Base-by-base conservation (phyloP, 2,888 invertebrate species). In the Aleiodes alternator region DNA sequence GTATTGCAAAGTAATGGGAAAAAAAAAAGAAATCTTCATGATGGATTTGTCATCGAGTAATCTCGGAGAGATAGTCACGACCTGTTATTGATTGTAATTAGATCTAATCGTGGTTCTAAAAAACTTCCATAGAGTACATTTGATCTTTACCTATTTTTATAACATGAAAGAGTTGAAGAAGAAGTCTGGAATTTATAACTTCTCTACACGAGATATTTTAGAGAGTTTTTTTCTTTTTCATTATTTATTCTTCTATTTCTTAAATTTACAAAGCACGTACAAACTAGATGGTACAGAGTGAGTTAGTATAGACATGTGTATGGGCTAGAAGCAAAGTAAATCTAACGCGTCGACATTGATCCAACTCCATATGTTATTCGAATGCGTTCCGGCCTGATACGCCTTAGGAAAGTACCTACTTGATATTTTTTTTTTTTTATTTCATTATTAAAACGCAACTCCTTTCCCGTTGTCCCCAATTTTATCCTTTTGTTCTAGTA, bases 371-470 rank as follows among this genome's bases (percentile, higher is more conserved):
- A 68, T 68, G 50, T 69, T 73, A 73, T 73, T 66, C 48, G 55
- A 55, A 51, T 71, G 75, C 83, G 87, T 87, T 87, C 83, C 86
- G 85, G 83, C 82, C 87, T 86, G 81, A 86, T 87, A 86, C 77
- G n/a, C 82, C 56, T 71, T 38, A 55, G 68, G 71, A 56, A 57
- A 55, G 59, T 69, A 51, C 50, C 9, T 8, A 29, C 12, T 50
- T 66, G 57, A 77, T 71, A 71, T 71, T 75, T 51, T 79, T 78
- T 23, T 23, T 23, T 71, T 75, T 51, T 79, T 78, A 1, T 23
- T 23, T 75, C 69, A 64, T 76, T 68, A 59, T 72, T 29, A 72
- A 48, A 76, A 50, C 74, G 66, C 57, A 51, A 16, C 59, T 64
- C 55, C 43, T 53, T 66, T 43, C 55, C 16, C 64, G 23, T 66